phyloP scores from a whole-genome alignment of 2,888 invertebrate genomes.

The Margaritifera margaritifera region DNA sequence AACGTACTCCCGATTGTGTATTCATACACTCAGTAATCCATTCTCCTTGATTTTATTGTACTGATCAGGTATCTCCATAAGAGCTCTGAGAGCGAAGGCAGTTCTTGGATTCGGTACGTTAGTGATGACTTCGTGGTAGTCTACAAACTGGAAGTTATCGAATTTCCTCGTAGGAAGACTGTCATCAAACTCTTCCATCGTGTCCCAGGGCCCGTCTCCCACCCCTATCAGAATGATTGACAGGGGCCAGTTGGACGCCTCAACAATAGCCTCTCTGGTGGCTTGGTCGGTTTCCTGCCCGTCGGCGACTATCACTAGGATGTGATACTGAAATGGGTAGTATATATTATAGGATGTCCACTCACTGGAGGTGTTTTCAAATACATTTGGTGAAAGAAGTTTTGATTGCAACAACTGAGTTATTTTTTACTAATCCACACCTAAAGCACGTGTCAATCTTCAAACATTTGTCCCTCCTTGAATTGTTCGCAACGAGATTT shows the following conservation, averaged over 20 bases:
- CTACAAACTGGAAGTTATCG: conserved; percentile 76
- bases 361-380: too few species aligned
- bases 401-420: too few species aligned
- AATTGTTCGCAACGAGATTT: too few species aligned
- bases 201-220: conserved; percentile 76
- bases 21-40: conserved; percentile 27
- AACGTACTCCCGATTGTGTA: too few species aligned
- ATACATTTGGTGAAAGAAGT: too few species aligned
- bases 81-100: conserved; percentile 74
- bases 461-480: too few species aligned
- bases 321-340: conserved; percentile 71
- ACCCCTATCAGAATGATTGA: conserved; percentile 75
- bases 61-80: conserved; percentile 75
- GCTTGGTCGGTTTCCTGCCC: conserved; percentile 75
- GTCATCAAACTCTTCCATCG: conserved; percentile 75
- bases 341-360: too few species aligned
- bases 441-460: too few species aligned
- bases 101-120: conserved; percentile 52
- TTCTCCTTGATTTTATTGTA: conserved; percentile 61
- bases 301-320: conserved; percentile 75
- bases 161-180: conserved; percentile 73
- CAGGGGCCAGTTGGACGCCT: conserved; percentile 74
- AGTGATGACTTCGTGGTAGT: conserved; percentile 71
- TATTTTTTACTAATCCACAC: too few species aligned
- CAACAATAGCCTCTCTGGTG: conserved; percentile 74